Base-by-base conservation (phyloP, 1,140 invertebrate species). In the Bilobella aurantiaca region DNA sequence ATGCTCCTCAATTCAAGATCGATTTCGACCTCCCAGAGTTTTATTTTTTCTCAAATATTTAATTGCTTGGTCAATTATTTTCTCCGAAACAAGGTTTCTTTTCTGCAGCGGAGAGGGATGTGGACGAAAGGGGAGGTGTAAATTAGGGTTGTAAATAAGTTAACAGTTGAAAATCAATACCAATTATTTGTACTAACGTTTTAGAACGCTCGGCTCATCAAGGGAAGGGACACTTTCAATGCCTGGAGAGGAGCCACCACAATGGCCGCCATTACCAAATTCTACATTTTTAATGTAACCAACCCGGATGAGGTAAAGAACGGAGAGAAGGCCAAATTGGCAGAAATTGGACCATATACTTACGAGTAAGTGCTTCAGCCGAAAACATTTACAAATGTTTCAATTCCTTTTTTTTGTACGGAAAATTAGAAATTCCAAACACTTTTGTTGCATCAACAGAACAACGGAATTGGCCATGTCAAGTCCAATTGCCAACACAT, bases 271-370 rank as follows among this genome's bases (percentile, higher is more conserved):
- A 53, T 28, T 28, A 25, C 21, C 12, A 63, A 63, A 27, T 63
- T 63, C 34, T 49, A 63, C 34, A 21, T 63, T 27, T 63, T 63
- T 27, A 63, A 56, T 27, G 62, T 63, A 18, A 56, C 62, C 12
- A 63, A 63, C 31, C 42, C 62, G 16, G 42, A 63, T 3, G 62
- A 63, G 29, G 31, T 63, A 5, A n/a, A 25, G 28, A 30, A 21
- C 5, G 62, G 62, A 5, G 62, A n/a, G 28, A 63, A 63, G 62
- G 16, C 62, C 3, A 63, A 18, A 3, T 12, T 63, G n/a, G 3
- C 27, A 3, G 62, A 63, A 63, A 56, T 63, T 5, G 62, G 62
- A 28, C 62, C 62, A 2, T 63, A 63, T 29, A 63, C 62, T 25
- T 63, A 63, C 25, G n/a, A 12, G 62, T 63, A 25, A 63, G 62